Conservation (phyloP, 2,888 invertebrate genomes). For the Spisula solida region DNA sequence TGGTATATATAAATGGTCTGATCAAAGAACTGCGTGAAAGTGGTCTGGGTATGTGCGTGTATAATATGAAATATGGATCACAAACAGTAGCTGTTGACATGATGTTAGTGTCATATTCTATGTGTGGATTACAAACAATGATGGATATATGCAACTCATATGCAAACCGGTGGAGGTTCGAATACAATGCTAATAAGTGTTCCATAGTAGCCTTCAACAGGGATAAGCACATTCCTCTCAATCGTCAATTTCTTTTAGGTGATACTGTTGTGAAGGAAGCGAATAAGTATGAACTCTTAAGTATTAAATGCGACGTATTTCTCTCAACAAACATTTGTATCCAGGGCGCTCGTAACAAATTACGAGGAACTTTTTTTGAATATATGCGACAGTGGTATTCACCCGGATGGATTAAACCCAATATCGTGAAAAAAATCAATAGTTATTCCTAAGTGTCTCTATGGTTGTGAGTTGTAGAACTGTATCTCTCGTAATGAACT, state of each 20-base stretch:
- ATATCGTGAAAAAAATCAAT: slow-evolving; percentile 19
- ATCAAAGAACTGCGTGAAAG: not conserved
- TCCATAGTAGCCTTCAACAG: slow-evolving; percentile 30
- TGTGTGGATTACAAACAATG: slow-evolving; percentile 6
- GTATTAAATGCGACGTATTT: slow-evolving; percentile 7
- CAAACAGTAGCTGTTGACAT: slow-evolving; percentile 50
- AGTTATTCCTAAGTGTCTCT: slow-evolving; percentile 48
- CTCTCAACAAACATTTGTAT: not conserved
- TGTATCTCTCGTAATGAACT: slow-evolving; percentile 28
- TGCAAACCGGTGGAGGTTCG: slow-evolving; percentile 28
- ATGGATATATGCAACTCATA: not conserved
- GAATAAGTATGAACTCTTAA: slow-evolving; percentile 28
- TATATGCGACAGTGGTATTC: not conserved
- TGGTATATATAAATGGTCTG: slow-evolving; percentile 45
- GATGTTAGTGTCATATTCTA: slow-evolving; percentile 17
- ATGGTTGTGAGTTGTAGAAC: slow-evolving; percentile 54
- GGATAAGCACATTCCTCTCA: not conserved
- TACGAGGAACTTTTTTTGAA: not conserved
- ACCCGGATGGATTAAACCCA: not conserved
- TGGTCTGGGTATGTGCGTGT: not conserved
- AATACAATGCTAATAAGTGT: slow-evolving; percentile 35
- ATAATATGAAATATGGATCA: not conserved
- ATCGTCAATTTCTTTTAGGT: not conserved
- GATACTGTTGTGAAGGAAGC: not conserved
- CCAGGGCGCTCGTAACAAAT: not conserved